Base-by-base conservation (phyloP, 2,113 vertebrate species). In the Trogon melanurus region DNA sequence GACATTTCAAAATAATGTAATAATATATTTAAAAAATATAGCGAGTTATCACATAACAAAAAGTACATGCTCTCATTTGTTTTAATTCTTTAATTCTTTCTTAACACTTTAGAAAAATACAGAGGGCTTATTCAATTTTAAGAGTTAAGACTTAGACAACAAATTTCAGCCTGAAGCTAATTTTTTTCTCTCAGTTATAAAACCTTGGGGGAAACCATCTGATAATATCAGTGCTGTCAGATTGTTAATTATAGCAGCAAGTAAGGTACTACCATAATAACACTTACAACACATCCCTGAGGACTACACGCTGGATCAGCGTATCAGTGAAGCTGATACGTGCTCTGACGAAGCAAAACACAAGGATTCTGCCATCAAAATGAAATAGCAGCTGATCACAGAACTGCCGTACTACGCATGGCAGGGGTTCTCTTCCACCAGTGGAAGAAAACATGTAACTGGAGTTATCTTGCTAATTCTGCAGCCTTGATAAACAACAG, bases 191-290 rank as follows among this genome's bases (percentile, higher is more conserved):
- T 75, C 5, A 2, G 73, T 67, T 88, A 54, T 61, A 84, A 89
- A 85, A 89, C 80, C 78, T 80, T 60, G n/a, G 82, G 81, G 92
- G 75, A 96, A 95, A 93, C 10, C 48, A 51, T 64, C 65, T 95
- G 92, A 93, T 74, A 88, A 85, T 19, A 58, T 74, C 78, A 91
- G 81, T 56, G 90, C 56, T 85, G 92, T 76, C 92, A 95, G 95
- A 93, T 48, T 91, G 78, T 92, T 95, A 82, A 93, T 93, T 93
- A 96, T 10, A 81, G 32, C 20, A 58, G 85, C 69, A 50, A 61
- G 45, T 76, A 93, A 93, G 81, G 84, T 91, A 91, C 54, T 67
- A 70, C 56, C 73, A 65, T 26, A 90, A 65, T 66, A 66, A 65
- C 75, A 87, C 30, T 85, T 27, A 21, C 13, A 79, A 74, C 70